These are phyloP conservation scores for Torymus aiolomorphi DNA, from an alignment of 2,888 invertebrate species.

Conservation along the genomic window DNA sequence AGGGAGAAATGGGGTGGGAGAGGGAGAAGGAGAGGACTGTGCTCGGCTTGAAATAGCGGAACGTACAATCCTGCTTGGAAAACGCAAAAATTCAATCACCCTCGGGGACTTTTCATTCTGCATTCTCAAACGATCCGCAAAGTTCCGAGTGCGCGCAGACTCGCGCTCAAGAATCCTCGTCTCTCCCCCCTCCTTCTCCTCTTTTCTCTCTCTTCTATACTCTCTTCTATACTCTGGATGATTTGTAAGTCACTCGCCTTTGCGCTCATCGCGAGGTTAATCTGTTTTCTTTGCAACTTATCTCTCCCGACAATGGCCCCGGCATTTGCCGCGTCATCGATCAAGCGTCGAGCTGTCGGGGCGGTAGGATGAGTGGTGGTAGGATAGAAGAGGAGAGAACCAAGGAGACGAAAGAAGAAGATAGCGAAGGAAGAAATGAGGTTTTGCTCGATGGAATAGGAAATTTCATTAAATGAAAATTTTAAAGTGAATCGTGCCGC, in stretches of 20 bases:
- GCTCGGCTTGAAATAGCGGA: too few species aligned
- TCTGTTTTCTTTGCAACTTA: slow-evolving; percentile 52
- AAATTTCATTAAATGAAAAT: slow-evolving; percentile 44
- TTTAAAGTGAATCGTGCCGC: slow-evolving; percentile 26
- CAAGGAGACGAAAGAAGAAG: not conserved
- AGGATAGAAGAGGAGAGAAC: not conserved
- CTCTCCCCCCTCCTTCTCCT: not conserved
- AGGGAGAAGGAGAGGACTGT: too few species aligned
- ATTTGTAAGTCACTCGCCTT: slow-evolving; percentile 40
- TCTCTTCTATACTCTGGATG: slow-evolving; percentile 23
- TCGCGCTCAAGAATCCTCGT: slow-evolving; percentile 10
- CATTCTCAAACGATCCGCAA: slow-evolving; percentile 50
- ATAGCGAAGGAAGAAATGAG: slow-evolving; percentile 2
- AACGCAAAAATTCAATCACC: slow-evolving; percentile 53
- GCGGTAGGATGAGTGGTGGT: not conserved
- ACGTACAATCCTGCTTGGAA: slow-evolving; percentile 1
- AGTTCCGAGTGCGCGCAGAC: slow-evolving; percentile 22
- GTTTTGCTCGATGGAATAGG: slow-evolving; percentile 4
- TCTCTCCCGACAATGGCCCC: slow-evolving; percentile 23
- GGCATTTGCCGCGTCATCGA: slow-evolving; percentile 27
- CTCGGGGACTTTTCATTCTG: slow-evolving; percentile 47
- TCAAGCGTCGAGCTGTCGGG: slow-evolving; percentile 33
- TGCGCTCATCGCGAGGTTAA: slow-evolving; percentile 23
- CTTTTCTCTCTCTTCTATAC: not conserved
- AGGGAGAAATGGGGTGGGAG: too few species aligned